A percentile compares a stretch with the other conserved stretches of the same genome.
phyloP scores from a whole-genome alignment of 1,140 invertebrate genomes.

The Pseudoatta argentina region DNA sequence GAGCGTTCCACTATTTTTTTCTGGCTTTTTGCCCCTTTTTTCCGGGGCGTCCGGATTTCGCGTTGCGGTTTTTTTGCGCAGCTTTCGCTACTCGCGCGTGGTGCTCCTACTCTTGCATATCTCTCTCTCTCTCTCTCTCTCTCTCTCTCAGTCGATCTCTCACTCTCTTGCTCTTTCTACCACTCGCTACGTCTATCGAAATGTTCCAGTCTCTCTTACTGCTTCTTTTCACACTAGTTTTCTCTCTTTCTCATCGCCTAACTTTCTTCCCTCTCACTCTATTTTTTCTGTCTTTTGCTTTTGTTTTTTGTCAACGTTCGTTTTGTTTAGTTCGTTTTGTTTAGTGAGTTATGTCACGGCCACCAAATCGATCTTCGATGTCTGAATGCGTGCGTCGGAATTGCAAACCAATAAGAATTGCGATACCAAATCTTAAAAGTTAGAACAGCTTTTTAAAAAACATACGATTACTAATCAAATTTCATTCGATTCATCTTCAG shows the following conservation, averaged over 20 bases:
- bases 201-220: constrained; percentile 25
- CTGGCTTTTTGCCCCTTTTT: constrained; percentile 72
- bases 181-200: constrained; percentile 18
- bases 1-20: constrained; percentile 76
- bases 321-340: constrained; percentile 65
- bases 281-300: constrained; percentile 62
- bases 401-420: constrained; percentile 47
- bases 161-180: constrained; percentile 34
- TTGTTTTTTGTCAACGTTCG: constrained; percentile 64
- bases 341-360: constrained; percentile 64
- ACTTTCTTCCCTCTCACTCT: constrained; percentile 39
- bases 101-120: constrained; percentile 38
- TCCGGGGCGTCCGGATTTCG: constrained; percentile 70
- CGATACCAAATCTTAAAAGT: background rate
- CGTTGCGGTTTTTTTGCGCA: constrained; percentile 77
- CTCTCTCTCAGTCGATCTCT: constrained; percentile 37
- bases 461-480: background rate
- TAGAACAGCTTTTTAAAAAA: background rate
- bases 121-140: constrained; percentile 52
- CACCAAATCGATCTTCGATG: constrained; percentile 64
- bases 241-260: background rate
- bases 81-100: constrained; percentile 71
- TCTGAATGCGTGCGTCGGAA: constrained; percentile 45
- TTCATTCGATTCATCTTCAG: background rate
- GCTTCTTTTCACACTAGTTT: constrained; percentile 56